Base-by-base conservation (phyloP, 2,888 invertebrate species). In the Agrotis ipsilon region DNA sequence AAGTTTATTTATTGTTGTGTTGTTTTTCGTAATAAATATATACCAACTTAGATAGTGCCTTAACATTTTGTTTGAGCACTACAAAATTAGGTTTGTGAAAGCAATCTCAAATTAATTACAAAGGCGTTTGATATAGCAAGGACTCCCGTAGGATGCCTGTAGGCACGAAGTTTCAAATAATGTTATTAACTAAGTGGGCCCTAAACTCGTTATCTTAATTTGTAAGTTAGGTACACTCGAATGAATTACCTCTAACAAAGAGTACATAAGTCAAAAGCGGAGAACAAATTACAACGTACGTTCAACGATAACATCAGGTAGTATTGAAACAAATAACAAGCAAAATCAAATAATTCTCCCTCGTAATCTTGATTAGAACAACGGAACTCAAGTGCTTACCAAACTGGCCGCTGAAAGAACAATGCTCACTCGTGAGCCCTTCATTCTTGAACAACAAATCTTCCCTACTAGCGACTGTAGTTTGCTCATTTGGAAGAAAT, bases 401-500 rank as follows among this genome's bases (percentile, higher is more conserved):
- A 93, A 94, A 94, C 93, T 89, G 87, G 84, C 89, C 85, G 89
- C 83, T 87, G 88, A 91, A 90, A 90, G 92, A 94, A 95, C 94
- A 95, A 95, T 92, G 89, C 88, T 90, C 90, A 93, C 93, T 93
- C 92, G 85, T 87, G 87, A 86, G 91, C 94, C 93, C 94, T 94
- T 94, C 92, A 89, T 91, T 92, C 92, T 88, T 91, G 81, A 92
- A 93, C 93, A 93, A 94, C 94, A 93, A 94, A 94, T 94, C 93
- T 94, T 94, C 93, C 94, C 94, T 89, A 90, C 90, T 88, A 88
- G 90, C 73, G 90, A 87, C 91, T 91, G 92, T 94, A 94, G 95
- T 94, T 94, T 95, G 96, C 94, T 96, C 96, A 96, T 95, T 96
- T 95, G 95, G 95, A 95, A 95, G 95, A 94, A 94, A 94, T 94